Base-by-base conservation (phyloP, 1,140 invertebrate species). In the Apocrypta bakeri region DNA sequence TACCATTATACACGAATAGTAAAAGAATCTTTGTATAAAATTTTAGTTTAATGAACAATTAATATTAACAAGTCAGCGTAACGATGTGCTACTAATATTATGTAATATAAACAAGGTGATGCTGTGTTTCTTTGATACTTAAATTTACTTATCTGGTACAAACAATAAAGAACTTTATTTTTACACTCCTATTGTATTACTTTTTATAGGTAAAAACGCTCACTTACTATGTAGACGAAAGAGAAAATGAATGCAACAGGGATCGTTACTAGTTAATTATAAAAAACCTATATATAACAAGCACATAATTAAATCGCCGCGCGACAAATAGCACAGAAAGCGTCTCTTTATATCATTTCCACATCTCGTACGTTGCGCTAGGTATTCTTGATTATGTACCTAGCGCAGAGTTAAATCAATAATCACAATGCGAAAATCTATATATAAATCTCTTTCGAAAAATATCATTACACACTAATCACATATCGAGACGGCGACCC, bases 21-120 rank as follows among this genome's bases (percentile, higher is more conserved):
- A 74, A 74, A 83, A 83, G 48, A 79, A 79, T 63, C 21, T 82
- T 66, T 74, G 69, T 79, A 83, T 83, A 79, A 79, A 79, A 73
- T 74, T 83, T 56, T 7, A 27, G 12, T 74, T 77, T 72, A 77
- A 72, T 78, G 63, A 79, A 83, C 76, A 66, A 83, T 83, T 40
- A 27, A 31, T 33, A 73, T 79, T 64, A 83, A 83, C 76, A 79
- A 73, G 69, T 83, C 76, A 83, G 61, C 81, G 17, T 74, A 74
- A 79, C 75, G 76, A 74, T 31, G 76, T 64, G 81, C 33, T 33
- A 48, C 42, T 77, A 77, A 40, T 56, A 24, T 48, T 74, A 66
- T 68, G 40, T 74, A 71, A 48, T 79, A 66, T 79, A 68, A 78
- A 82, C 75, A 78, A 78, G 24, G 74, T 83, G 66, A 73, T 76